These are phyloP conservation scores for Apostichopus japonicus DNA, from an alignment of 35 echinoderm and acorn worm genomes.

Conservation along the genomic window DNA sequence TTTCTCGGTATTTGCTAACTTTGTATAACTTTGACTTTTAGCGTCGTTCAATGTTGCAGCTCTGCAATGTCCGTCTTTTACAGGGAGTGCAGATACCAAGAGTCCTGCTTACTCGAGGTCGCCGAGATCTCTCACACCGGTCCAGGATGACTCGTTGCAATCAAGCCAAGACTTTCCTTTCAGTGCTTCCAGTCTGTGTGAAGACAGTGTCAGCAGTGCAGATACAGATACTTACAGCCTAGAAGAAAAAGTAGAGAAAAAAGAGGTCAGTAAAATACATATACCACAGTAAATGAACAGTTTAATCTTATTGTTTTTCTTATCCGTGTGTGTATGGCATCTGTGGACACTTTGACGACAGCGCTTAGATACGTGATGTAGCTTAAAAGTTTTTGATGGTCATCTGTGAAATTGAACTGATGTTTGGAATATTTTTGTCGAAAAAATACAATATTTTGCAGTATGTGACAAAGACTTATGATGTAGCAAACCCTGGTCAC, in stretches of 20 bases:
- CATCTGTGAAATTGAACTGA: too few species aligned
- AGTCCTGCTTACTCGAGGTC: conserved; percentile 38
- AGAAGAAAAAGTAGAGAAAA: conserved; percentile 44
- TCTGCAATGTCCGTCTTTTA: background rate
- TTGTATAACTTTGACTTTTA: background rate
- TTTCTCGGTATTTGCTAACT: background rate
- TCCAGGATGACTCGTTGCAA: conserved; percentile 72
- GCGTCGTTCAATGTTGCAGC: background rate
- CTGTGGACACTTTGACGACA: too few species aligned
- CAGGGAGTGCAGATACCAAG: conserved; percentile 43
- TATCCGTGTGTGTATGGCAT: too few species aligned
- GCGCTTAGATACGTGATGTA: too few species aligned
- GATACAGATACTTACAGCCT: conserved; percentile 57
- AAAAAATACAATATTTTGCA: too few species aligned
- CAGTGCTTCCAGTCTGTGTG: conserved; percentile 76
- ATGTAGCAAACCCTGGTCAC: too few species aligned
- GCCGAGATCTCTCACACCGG: conserved; percentile 41
- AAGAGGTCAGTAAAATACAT: conserved; percentile 38
- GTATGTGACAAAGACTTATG: too few species aligned
- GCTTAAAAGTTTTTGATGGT: too few species aligned
- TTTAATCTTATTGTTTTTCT: too few species aligned
- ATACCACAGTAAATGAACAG: too few species aligned
- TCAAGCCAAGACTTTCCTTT: conserved; percentile 61
- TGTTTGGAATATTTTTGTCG: too few species aligned
- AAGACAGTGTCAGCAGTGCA: conserved; percentile 67